phyloP scores from a whole-genome alignment of 1,140 invertebrate species.

The Melanaphis sacchari region DNA sequence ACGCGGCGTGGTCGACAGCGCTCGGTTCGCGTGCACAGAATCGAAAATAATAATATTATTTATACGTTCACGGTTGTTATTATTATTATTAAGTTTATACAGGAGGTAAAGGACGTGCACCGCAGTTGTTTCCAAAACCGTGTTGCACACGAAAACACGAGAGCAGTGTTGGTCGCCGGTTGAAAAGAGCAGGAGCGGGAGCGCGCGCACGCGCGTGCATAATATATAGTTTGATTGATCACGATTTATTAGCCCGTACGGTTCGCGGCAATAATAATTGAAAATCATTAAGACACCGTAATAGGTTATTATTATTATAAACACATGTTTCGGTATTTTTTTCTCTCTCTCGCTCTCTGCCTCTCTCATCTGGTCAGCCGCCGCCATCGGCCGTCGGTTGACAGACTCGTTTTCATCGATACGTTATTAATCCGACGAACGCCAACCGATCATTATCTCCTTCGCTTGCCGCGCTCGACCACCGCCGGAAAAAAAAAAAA shows the following conservation, averaged over 20 bases:
- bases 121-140: background rate
- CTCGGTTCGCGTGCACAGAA: background rate
- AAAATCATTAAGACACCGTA: conserved; percentile 57
- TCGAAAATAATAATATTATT: background rate
- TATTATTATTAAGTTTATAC: background rate
- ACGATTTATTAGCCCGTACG: conserved; percentile 52
- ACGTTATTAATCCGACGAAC: conserved; percentile 51
- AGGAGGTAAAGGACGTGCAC: background rate
- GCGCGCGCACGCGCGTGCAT: background rate
- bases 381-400: conserved; percentile 35
- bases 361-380: background rate
- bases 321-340: conserved; percentile 49
- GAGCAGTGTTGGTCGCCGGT: background rate
- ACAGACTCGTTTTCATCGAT: conserved; percentile 57
- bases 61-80: background rate
- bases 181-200: background rate
- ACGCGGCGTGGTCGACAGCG: background rate
- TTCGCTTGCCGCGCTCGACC: background rate
- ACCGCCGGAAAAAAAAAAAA: background rate
- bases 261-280: conserved; percentile 55
- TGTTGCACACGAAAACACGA: background rate
- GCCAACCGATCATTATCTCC: conserved; percentile 47
- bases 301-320: conserved; percentile 56
- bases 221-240: conserved; percentile 37
- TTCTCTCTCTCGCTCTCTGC: background rate